phyloP scores from a whole-genome alignment of 2,113 vertebrate genomes.

The Podilymbus podiceps region DNA sequence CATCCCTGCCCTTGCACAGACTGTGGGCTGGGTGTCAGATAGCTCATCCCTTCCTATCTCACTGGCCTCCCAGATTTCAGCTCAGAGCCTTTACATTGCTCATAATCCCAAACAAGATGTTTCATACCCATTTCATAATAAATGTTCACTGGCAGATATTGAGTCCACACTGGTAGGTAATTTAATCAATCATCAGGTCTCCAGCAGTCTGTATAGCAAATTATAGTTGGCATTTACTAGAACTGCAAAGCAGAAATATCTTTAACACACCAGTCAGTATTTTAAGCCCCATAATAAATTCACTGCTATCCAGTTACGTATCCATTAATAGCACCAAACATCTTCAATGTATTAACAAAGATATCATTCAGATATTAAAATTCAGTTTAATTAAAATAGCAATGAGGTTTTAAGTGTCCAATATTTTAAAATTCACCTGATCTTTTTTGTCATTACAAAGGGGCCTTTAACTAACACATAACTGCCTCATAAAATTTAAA shows the following conservation, averaged over 20 bases:
- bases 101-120: background rate
- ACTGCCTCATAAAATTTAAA: constrained; percentile 48
- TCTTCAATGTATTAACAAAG: constrained; percentile 58
- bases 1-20: background rate
- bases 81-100: background rate
- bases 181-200: constrained; percentile 40
- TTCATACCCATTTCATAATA: background rate
- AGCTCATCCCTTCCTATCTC: background rate
- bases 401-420: constrained; percentile 35
- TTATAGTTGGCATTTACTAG: constrained; percentile 64
- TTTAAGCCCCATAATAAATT: constrained; percentile 69
- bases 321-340: constrained; percentile 73
- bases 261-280: constrained; percentile 55
- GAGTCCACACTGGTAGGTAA: background rate
- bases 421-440: constrained; percentile 51
- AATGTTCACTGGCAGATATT: background rate
- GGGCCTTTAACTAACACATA: constrained; percentile 21
- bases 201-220: constrained; percentile 37
- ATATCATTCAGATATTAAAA: constrained; percentile 55
- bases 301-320: constrained; percentile 59
- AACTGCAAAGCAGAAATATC: constrained; percentile 59
- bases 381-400: constrained; percentile 61
- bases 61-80: background rate
- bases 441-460: constrained; percentile 35
- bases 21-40: no score